phyloP scores from a whole-genome alignment of 2,888 invertebrate genomes.

The Hipparchia semele region DNA sequence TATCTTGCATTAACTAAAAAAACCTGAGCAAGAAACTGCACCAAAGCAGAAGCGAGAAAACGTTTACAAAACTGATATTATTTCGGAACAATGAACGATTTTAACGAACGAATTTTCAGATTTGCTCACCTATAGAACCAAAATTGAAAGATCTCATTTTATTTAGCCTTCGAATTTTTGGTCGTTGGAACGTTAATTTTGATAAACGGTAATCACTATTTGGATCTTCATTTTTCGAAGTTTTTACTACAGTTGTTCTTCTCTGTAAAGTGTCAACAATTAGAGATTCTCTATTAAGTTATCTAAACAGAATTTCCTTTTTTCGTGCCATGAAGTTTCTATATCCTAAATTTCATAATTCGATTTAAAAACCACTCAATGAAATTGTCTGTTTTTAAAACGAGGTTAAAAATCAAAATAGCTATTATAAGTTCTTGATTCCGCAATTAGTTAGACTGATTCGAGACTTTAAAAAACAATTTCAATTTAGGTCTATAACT shows the following conservation, averaged over 20 bases:
- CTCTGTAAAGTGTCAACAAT: too few relatives aligned
- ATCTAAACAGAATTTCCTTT: too few relatives aligned
- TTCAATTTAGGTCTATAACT: not conserved
- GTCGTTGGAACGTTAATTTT: conserved; percentile 1
- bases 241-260: not conserved
- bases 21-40: not conserved
- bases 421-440: not conserved
- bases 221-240: not conserved
- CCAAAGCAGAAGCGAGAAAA: not conserved
- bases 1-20: too few relatives aligned
- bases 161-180: conserved; percentile 46
- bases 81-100: conserved; percentile 65
- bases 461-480: not conserved
- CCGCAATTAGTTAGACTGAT: not conserved
- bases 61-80: conserved; percentile 20
- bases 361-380: not conserved
- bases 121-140: conserved; percentile 77
- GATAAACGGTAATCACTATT: conserved; percentile 3
- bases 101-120: conserved; percentile 69
- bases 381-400: not conserved
- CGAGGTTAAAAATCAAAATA: not conserved
- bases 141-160: conserved; percentile 77
- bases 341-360: not conserved
- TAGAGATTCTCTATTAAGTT: too few relatives aligned
- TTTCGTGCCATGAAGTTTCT: too few relatives aligned